Conservation (phyloP, 2,797 vertebrate species). For the Linurgus olivaceus region DNA sequence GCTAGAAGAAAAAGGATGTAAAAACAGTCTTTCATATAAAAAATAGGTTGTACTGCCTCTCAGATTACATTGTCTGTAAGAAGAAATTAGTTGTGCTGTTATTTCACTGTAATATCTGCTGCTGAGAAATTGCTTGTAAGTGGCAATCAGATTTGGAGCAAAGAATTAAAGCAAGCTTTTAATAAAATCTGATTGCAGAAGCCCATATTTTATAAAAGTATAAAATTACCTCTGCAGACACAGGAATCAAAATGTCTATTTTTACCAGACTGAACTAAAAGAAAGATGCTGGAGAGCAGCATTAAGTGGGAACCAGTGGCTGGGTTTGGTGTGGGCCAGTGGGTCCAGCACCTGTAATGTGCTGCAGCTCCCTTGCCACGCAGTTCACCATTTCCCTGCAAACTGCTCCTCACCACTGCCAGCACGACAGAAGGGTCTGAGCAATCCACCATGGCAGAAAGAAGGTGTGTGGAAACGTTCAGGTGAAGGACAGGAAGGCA, state of each 20-base stretch:
- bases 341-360: accelerated
- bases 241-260: not conserved
- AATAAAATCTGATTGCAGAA: not conserved
- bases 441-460: not conserved
- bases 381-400: not conserved
- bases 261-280: not conserved
- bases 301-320: not conserved
- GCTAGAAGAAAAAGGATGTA: not conserved
- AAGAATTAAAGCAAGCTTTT: not conserved
- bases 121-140: not conserved
- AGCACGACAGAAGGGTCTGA: not conserved
- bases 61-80: not conserved
- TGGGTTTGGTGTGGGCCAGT: not conserved
- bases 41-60: not conserved
- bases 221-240: not conserved
- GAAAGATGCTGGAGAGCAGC: not conserved
- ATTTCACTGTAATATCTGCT: conserved; percentile 4
- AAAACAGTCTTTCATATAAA: not conserved
- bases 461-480: accelerated
- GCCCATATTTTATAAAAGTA: not conserved
- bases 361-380: not conserved
- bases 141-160: not conserved
- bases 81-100: not conserved
- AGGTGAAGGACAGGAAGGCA: not conserved
- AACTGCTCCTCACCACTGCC: not conserved